phyloP scores from a whole-genome alignment of 2,797 vertebrate genomes.

The Clarias laeviceps region DNA sequence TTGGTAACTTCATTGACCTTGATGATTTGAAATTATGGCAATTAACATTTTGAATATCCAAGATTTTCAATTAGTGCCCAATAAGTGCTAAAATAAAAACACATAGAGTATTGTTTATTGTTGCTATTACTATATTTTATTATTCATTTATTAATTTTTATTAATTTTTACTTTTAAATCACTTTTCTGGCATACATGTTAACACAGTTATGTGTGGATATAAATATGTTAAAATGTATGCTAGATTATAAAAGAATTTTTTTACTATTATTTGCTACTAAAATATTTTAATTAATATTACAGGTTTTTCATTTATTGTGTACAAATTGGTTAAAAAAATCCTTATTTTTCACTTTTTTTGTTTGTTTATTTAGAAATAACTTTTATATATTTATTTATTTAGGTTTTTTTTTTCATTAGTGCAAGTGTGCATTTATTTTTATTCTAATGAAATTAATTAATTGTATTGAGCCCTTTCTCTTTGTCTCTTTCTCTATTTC shows the following conservation, averaged over 20 bases:
- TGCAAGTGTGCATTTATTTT: no score
- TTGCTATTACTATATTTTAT: no score
- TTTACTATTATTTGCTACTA: background rate
- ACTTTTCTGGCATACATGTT: background rate
- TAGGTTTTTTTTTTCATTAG: no score
- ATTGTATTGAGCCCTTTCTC: background rate
- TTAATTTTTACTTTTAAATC: no score
- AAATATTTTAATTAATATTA: background rate
- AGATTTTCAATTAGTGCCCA: no score
- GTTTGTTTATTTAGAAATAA: background rate
- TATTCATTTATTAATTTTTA: no score
- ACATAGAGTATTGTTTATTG: no score
- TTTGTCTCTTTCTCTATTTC: background rate
- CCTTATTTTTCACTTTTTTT: background rate
- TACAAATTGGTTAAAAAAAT: background rate
- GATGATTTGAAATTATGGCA: no score
- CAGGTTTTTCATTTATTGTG: background rate
- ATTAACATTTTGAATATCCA: no score
- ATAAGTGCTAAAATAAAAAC: no score
- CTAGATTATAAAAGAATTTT: background rate
- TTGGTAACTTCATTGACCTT: no score
- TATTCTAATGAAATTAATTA: background rate
- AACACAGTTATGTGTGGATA: background rate
- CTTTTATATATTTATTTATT: no score
- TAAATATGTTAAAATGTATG: background rate